phyloP scores from a whole-genome alignment of 1,140 invertebrate genomes.

The Cyrtorhinus lividipennis region DNA sequence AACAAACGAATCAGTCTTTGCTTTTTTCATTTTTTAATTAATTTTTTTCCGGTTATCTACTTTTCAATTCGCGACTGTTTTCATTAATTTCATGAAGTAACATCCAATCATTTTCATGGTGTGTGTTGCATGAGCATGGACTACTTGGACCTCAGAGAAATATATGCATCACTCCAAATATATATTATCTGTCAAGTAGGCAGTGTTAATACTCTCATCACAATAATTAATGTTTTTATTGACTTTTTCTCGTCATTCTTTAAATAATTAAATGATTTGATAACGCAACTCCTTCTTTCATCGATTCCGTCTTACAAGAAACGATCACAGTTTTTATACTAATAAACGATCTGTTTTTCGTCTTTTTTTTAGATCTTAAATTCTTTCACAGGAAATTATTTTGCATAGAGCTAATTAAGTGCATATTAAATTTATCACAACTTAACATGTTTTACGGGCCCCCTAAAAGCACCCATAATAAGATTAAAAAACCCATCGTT shows the following conservation, averaged over 20 bases:
- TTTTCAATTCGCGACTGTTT: slow-evolving; percentile 16
- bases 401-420: slow-evolving; percentile 14
- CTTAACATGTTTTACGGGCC: background rate
- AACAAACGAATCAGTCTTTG: slow-evolving; percentile 20
- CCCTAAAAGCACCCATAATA: slow-evolving; percentile 4
- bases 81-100: too few species aligned
- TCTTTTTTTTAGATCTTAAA: slow-evolving; percentile 13
- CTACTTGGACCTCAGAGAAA: slow-evolving; percentile 21
- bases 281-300: slow-evolving; percentile 14
- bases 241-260: slow-evolving; percentile 4
- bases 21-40: background rate
- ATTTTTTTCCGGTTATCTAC: slow-evolving; percentile 5
- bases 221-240: slow-evolving; percentile 18
- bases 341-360: too few species aligned
- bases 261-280: slow-evolving; percentile 14
- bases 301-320: slow-evolving; percentile 19
- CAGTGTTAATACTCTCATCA: slow-evolving; percentile 22
- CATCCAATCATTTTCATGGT: background rate
- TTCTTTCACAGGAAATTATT: slow-evolving; percentile 13
- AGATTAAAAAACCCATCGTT: background rate
- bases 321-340: slow-evolving; percentile 20
- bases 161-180: slow-evolving; percentile 21
- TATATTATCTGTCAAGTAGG: slow-evolving; percentile 20
- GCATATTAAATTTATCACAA: slow-evolving; percentile 14
- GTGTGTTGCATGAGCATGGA: slow-evolving; percentile 12